Evolutionary conservation across 1,140 invertebrate genomes (phyloP).

Genomic region (Saccostrea echinata): DNA sequence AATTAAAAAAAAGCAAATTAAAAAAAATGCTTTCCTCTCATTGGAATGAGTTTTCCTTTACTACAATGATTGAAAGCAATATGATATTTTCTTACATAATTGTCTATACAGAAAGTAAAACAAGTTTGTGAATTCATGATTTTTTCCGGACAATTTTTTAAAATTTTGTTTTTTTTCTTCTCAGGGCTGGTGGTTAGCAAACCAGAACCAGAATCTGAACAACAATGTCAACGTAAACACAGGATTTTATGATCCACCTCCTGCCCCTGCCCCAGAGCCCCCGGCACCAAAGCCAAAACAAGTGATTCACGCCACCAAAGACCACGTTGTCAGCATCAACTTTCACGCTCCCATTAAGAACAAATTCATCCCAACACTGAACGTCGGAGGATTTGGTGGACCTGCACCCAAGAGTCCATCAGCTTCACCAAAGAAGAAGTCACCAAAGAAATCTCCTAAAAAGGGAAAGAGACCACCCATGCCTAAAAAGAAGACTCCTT

Average conservation of each 20-base stretch:
- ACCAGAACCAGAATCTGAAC: conserved; percentile 33
- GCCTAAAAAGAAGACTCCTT: conserved; percentile 17
- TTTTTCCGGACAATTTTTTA: not conserved
- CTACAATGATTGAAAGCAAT: not conserved
- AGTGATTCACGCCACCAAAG: not conserved
- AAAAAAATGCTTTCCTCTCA: not conserved
- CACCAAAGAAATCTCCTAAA: not conserved
- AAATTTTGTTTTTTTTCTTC: not conserved
- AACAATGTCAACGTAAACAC: conserved; percentile 36
- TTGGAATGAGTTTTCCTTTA: not conserved
- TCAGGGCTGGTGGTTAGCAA: not conserved
- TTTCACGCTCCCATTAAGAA: conserved; percentile 18
- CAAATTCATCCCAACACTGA: conserved; percentile 2
- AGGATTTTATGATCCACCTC: conserved; percentile 3
- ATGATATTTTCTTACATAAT: not conserved
- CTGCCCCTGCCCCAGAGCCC: not conserved
- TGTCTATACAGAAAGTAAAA: not conserved
- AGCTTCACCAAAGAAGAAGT: conserved; percentile 32
- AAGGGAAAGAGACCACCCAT: conserved; percentile 10
- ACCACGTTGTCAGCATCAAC: conserved; percentile 17
- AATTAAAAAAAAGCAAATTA: not conserved
- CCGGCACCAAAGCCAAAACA: not conserved
- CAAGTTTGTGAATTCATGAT: not conserved
- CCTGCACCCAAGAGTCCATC: conserved; percentile 5
- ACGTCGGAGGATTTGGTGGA: not conserved